Base-by-base conservation (phyloP, 2,888 invertebrate genomes). In the Ophioninae sp. region DNA sequence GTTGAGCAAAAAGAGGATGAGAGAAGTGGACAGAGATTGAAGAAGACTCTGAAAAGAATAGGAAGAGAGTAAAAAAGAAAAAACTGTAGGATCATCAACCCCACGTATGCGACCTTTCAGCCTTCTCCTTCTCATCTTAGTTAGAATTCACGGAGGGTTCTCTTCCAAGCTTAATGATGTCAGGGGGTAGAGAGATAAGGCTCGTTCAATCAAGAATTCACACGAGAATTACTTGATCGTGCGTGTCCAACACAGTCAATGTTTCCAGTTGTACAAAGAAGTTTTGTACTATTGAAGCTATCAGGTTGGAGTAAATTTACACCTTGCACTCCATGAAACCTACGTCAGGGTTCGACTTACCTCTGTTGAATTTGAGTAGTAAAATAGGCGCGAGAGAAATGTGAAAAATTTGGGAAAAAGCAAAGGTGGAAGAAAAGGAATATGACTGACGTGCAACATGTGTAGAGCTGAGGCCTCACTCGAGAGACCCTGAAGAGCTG, bases 1-100 rank as follows among this genome's bases (percentile, higher is more conserved):
- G 82, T 82, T 82, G 82, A 82, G 68, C 74, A 72, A 56, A 73
- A 70, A n/a, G 67, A 74, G 67, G 70, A 64, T 23, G 64, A 73
- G 41, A 30, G 7, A 70, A 7, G 13, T 23, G 44, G 56, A 17
- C 7, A 30, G 56, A 64, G 64, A 50, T 10, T 21, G 20, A 20
- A 13, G n/a, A 30, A 56, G 65, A 39, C 23, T 20, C 6, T 41
- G 21, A 20, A 20, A 37, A 21, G 30, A 41, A 59, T 56, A 57
- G 57, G 41, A 30, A 37, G 39, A 7, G 68, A 50, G 44, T 21
- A 17, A 44, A 10, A 23, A 7, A 68, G 61, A 73, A 44, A 73
- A 23, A 21, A 39, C 23, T 44, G 20, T 6, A 23, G 56, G 56
- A 41, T 76, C 76, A 50, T 69, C 59, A 59, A 61, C 64, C 41